Evolutionary conservation across 2,113 vertebrate species (phyloP).

Genomic region (Ia io): DNA sequence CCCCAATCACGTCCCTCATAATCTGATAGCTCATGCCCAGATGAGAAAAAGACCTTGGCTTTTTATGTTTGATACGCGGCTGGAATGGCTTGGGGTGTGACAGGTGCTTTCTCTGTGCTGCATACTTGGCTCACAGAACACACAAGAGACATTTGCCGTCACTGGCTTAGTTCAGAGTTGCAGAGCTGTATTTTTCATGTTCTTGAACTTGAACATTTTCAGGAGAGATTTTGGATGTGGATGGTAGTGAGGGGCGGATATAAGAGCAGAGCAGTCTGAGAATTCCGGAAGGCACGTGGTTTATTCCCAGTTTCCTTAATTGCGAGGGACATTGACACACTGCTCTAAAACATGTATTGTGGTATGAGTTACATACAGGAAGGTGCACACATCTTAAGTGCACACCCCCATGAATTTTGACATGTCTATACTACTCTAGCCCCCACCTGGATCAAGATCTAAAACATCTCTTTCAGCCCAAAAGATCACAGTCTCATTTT

Average conservation of each 20-base stretch:
- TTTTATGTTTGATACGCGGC: neutral
- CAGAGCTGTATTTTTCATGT: neutral
- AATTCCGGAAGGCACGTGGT: neutral
- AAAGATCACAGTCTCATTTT: neutral
- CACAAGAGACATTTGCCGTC: neutral
- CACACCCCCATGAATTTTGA: neutral
- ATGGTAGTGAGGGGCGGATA: neutral
- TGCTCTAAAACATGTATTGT: neutral
- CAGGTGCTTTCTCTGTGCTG: constrained; percentile 6
- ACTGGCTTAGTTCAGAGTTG: neutral
- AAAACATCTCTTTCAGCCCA: neutral
- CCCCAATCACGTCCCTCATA: neutral
- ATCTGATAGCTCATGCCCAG: neutral
- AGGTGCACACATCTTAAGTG: neutral
- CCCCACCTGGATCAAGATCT: neutral
- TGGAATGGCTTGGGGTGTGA: neutral
- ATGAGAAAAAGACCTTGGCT: neutral
- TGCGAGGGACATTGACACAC: neutral
- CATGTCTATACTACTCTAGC: neutral
- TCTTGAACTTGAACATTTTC: constrained; percentile 34
- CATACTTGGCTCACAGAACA: neutral
- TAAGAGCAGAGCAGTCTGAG: neutral
- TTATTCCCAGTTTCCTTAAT: neutral
- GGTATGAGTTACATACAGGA: neutral
- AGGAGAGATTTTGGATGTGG: neutral